Conservation (phyloP, 92 coral and sea anemone species). For the Galaxea fascicularis region DNA sequence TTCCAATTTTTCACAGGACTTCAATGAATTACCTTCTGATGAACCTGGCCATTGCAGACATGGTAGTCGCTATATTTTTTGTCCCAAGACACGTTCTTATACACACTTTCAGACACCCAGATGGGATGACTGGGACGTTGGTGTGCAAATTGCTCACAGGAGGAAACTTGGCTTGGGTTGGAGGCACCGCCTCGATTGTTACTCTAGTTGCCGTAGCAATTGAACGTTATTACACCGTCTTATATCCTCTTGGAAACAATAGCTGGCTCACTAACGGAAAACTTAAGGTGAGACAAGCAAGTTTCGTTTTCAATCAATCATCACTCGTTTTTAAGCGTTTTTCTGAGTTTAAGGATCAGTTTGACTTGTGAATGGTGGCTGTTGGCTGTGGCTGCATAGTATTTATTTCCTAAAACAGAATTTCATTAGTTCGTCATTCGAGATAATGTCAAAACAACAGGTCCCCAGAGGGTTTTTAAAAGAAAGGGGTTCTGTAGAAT, state of each 20-base stretch:
- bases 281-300: neutral
- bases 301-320: neutral
- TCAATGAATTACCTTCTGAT: conserved; percentile 4
- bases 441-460: neutral
- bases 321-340: neutral
- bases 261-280: neutral
- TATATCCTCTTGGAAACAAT: neutral
- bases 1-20: neutral
- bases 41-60: conserved; percentile 8
- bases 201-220: conserved; percentile 10
- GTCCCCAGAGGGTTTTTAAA: neutral
- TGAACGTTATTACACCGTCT: conserved; percentile 10
- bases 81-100: neutral
- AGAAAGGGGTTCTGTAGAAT: neutral
- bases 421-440: neutral
- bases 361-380: neutral
- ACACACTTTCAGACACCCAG: conserved; percentile 21
- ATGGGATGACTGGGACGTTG: neutral
- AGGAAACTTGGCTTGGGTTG: conserved; percentile 14
- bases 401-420: neutral
- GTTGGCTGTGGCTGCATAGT: neutral
- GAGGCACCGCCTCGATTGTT: conserved; percentile 12
- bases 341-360: neutral
- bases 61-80: neutral
- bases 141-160: neutral